A percentile compares a stretch with the other conserved stretches of the same genome.
These are phyloP conservation scores for Pteromalus puparum DNA, from an alignment of 1,140 invertebrate genomes.

Conservation along the genomic window DNA sequence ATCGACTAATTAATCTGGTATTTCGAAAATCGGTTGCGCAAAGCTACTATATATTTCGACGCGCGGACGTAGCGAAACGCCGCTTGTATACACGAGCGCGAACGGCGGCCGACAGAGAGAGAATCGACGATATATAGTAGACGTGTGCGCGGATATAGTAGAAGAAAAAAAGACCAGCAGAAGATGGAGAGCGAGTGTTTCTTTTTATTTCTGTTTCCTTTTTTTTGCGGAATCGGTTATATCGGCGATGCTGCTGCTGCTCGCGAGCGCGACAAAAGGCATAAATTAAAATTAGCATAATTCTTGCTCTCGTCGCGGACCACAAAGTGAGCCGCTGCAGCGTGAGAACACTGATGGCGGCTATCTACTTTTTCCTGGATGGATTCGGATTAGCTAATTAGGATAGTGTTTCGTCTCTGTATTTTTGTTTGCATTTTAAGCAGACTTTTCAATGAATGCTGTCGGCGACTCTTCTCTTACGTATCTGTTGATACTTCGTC, in stretches of 20 bases:
- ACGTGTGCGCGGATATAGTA: neutral
- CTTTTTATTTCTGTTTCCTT: neutral
- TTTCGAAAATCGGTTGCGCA: conserved; percentile 57
- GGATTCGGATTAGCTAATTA: conserved; percentile 39
- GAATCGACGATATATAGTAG: too few species aligned
- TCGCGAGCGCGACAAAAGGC: conserved; percentile 57
- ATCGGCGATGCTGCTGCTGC: neutral
- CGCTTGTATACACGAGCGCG: neutral
- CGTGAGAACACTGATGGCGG: conserved; percentile 61
- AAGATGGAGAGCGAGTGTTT: neutral
- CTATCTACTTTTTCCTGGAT: neutral
- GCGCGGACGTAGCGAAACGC: neutral
- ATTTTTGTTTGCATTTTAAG: conserved; percentile 5
- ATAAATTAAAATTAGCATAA: conserved; percentile 71
- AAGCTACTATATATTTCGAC: neutral
- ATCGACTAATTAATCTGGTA: conserved; percentile 66
- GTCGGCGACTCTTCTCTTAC: neutral
- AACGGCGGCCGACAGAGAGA: neutral
- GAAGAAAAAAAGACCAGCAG: neutral
- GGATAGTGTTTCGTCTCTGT: conserved; percentile 17
- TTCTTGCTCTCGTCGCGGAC: conserved; percentile 52
- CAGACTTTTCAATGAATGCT: neutral
- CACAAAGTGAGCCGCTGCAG: conserved; percentile 67
- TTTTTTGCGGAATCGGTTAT: neutral
- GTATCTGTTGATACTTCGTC: too few species aligned